These are phyloP conservation scores for Frankliniella fusca DNA, from an alignment of 2,888 invertebrate species.

Conservation along the genomic window DNA sequence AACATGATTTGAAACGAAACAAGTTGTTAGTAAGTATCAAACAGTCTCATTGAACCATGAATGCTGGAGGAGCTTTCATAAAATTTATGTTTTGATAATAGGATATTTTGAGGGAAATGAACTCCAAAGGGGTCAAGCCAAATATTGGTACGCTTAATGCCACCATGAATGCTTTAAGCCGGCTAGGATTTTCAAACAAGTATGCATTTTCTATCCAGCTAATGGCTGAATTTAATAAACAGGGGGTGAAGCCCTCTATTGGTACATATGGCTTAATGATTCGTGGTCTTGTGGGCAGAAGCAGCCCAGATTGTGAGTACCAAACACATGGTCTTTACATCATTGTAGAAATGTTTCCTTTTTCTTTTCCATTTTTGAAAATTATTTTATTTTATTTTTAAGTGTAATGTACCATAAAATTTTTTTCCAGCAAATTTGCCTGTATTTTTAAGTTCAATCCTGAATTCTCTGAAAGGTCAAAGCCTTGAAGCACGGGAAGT, in stretches of 20 bases:
- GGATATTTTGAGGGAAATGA: constrained; percentile 8
- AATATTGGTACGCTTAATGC: background rate
- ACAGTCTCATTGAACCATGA: background rate
- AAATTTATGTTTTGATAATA: background rate
- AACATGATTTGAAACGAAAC: background rate
- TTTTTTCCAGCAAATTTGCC: background rate
- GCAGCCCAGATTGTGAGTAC: background rate
- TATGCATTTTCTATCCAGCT: background rate
- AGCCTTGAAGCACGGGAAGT: background rate
- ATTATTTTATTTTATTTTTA: background rate
- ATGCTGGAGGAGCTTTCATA: background rate
- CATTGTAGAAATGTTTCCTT: no score
- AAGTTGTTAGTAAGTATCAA: background rate
- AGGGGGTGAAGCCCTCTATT: background rate
- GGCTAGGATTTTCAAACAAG: background rate
- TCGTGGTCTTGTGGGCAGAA: background rate
- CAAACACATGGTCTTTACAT: background rate
- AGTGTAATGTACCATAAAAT: background rate
- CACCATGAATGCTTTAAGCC: background rate
- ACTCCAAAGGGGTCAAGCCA: background rate
- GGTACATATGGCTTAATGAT: background rate
- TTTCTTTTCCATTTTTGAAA: background rate
- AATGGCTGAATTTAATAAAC: background rate
- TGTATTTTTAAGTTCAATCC: background rate
- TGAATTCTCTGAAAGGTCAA: background rate